Evolutionary conservation across 2,113 vertebrate genomes (phyloP), one percentile per base, ranked within the genome.

Genomic region (Microcebus jonahi): DNA sequence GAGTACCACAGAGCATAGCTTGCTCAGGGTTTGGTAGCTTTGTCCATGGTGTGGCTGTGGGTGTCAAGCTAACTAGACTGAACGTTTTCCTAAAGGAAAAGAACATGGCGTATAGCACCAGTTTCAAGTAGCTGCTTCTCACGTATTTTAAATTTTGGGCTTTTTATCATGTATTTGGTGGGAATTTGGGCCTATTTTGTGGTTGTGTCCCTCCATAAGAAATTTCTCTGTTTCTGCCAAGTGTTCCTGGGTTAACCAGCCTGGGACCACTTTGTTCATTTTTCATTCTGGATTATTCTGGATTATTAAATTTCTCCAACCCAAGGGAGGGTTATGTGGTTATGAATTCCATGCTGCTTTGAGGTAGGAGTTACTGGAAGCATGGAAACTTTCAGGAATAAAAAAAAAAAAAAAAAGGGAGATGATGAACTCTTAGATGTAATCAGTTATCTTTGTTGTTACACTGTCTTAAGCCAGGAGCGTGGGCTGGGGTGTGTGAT

Each of bases 11-110:
- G 59, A 84, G 25, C 15, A 5, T 12, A 6, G 29, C 14, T 36
- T 90, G 75, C 84, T 93, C 29, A 36, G 75, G 70, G 73, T 81
- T 90, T 45, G 82, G 21, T 77, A 87, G 50, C 21, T 89, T 94
- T 29, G 7, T 23, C 95, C 61, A 45, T 15, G 77, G n/a, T 23
- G 0, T 50, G 36, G 36, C 39, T 61, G 55, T 42, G 75, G 48
- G 39, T 25, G 17, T 71, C 8, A 1, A 39, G 42, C 80, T 76
- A 70, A 90, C 7, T 57, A 83, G 23, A 76, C 4, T 25, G 39
- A 67, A 71, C 29, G 9, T 77, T 89, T 87, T 80, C 12, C 55
- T 57, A 25, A 3, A 88, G 73, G 39, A 45, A 21, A 81, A 23
- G 71, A 45, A 15, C 57, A 53, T 0, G 13, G 13, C 13, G 3